Evolutionary conservation across 2,888 invertebrate genomes (phyloP), one percentile per base, ranked within the genome.

Genomic region (Tridacna gigas): DNA sequence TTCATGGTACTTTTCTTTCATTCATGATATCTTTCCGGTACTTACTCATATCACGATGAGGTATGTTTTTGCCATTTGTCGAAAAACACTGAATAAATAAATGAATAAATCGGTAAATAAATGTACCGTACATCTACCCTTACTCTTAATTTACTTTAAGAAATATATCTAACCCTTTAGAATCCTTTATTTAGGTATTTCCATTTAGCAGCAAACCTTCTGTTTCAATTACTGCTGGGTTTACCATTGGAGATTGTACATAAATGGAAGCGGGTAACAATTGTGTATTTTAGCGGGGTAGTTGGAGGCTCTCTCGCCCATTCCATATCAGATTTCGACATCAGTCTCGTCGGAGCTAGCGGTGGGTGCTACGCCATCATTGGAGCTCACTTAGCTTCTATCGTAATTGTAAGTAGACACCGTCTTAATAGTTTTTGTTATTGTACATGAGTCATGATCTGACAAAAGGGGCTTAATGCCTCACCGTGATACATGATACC

Each of bases 351-450:
- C 0, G 99, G 99, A 0, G 99, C 99, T 13, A 98, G 98, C 48
- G 99, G 98, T 0, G 99, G 99, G 0, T 98, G 98, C 11, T 99
- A 99, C 93, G 98, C 99, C 0, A 95, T 99, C 18, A 97, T 99
- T 71, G 97, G 98, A 0, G 99, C 98, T 0, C 99, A 99, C 93
- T 96, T 99, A 76, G 97, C 98, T 2, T 98, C 98, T 60, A 97
- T 99, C 80, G 96, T 98, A 77, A 97, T 98, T 97, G 97, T 97
- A 93, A 95, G 92, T 90, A 51, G 2, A 67, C 28, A 5, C 11
- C 18, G 12, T 65, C 22, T 25, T 25, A 2, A 15, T 37, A 4
- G 7, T 7, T 37, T 2, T 37, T 37, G 37, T 37, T 60, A 7
- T 4, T 22, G 60, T n/a, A 37, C 7, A 37, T 37, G 37, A 37